Evolutionary conservation across 2,888 invertebrate genomes (phyloP), one percentile per base, ranked within the genome.

Genomic region (Ophioninae sp.): DNA sequence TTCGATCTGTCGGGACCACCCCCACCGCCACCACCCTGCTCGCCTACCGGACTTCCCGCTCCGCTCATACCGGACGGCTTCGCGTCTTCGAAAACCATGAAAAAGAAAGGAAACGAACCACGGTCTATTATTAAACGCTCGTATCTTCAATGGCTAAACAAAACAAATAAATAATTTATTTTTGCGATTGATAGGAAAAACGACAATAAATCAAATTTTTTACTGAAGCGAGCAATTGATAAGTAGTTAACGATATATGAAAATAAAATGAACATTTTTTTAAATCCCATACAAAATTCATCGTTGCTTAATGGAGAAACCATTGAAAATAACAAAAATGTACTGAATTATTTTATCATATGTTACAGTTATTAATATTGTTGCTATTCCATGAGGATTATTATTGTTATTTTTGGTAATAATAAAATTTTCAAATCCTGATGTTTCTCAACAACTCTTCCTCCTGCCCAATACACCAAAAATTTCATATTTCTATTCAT

Each of bases 11-110:
- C 82, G 50, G 83, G 74, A 59, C 86, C 85, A n/a, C 79, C 84
- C 61, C 64, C 68, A 23, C 20, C 20, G 76, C 62, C 21, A 79
- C 67, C 20, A 79, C 70, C 30, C 78, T 79, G 37, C 85, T 84
- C 13, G 86, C 82, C 39, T 50, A 17, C 50, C 20, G 79, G 70
- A 39, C 78, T 79, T 41, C 85, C 85, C 13, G 86, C 82, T 39
- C 83, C 85, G 30, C 83, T 81, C 57, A 81, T 82, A 56, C 83
- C 84, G 41, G 79, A 87, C 17, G 86, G 65, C 83, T 89, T 89
- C 23, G 85, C 85, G 85, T 88, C 89, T 89, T 79, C 41, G 13
- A 50, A 50, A 41, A 50, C 6, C 17, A 17, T 6, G 61, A 41
- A 57, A 61, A 76, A 62, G 70, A 56, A 61, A 17, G 30, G 30